These are phyloP conservation scores for Escarpia spicata DNA, from an alignment of 2,888 invertebrate species.

Conservation along the genomic window DNA sequence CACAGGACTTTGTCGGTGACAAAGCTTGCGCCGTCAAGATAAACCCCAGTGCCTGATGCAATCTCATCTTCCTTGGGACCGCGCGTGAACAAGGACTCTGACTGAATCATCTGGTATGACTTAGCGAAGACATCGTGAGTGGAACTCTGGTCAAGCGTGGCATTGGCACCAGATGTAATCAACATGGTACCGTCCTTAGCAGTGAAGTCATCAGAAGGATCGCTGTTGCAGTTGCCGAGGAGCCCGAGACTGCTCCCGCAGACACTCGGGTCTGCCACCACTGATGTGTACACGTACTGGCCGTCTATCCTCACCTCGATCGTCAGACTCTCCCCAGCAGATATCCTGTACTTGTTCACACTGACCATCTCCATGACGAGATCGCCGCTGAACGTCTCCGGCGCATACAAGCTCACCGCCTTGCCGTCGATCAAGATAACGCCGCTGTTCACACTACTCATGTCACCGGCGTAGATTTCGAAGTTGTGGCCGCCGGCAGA, in stretches of 20 bases:
- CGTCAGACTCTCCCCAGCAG: not conserved
- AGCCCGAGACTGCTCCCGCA: constrained; percentile 17
- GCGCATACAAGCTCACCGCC: constrained; percentile 20
- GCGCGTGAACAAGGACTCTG: constrained; percentile 19
- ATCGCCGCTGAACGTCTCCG: constrained; percentile 20
- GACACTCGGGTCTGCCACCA: not conserved
- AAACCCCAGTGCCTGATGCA: constrained; percentile 6
- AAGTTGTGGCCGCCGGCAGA: not conserved
- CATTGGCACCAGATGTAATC: not conserved
- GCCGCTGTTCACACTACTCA: not conserved
- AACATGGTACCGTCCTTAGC: not conserved
- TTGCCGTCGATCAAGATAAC: not conserved
- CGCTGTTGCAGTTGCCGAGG: constrained; percentile 19
- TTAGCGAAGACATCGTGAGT: constrained; percentile 43
- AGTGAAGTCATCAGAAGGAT: constrained; percentile 22
- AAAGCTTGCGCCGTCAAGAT: constrained; percentile 28
- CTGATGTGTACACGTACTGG: not conserved
- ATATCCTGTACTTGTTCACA: not conserved
- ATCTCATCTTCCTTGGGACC: not conserved
- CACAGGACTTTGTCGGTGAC: constrained; percentile 35
- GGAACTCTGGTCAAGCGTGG: constrained; percentile 37
- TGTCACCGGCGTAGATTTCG: constrained; percentile 23
- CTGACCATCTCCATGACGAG: not conserved
- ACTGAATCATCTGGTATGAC: constrained; percentile 40
- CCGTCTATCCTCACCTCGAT: not conserved